Percentiles rank a stretch among this genome's conserved stretches.
Evolutionary conservation across 2,113 vertebrate species (phyloP).

Genomic region (Eonycteris spelaea): DNA sequence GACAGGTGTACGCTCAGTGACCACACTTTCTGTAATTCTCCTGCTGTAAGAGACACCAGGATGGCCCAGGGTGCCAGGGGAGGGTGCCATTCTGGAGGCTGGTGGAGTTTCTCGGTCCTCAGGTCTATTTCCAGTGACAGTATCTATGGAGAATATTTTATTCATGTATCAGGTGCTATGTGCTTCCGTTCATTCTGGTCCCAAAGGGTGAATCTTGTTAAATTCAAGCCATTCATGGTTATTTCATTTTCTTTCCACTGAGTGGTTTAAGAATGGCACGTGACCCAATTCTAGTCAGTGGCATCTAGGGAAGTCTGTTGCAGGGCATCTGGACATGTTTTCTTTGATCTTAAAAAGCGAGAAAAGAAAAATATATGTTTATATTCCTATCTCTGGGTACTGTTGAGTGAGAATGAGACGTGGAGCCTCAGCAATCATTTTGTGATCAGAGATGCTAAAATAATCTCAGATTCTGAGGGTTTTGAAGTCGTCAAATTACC

Average conservation of each 20-base stretch:
- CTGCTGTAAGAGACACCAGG: not conserved
- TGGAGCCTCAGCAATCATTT: constrained; percentile 6
- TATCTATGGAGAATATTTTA: not conserved
- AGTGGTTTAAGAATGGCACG: constrained; percentile 16
- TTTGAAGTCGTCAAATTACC: not conserved
- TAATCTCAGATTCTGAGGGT: not conserved
- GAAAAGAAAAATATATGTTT: not conserved
- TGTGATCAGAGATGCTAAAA: not conserved
- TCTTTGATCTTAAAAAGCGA: constrained; percentile 18
- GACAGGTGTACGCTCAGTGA: not conserved
- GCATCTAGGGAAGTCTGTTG: not conserved
- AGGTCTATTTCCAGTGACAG: not conserved
- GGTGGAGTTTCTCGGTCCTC: not conserved
- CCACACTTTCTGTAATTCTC: not conserved
- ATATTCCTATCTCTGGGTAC: not conserved
- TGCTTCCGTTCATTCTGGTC: not conserved
- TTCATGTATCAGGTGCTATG: not conserved
- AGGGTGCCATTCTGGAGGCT: not conserved
- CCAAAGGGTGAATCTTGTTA: not conserved
- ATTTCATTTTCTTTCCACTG: not conserved
- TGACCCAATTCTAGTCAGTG: not conserved
- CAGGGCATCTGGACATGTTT: not conserved
- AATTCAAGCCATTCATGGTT: not conserved
- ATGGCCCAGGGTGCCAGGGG: not conserved
- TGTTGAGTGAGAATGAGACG: not conserved